These are phyloP conservation scores for Coleophora flavipennella DNA, from an alignment of 2,888 invertebrate species.

Conservation along the genomic window DNA sequence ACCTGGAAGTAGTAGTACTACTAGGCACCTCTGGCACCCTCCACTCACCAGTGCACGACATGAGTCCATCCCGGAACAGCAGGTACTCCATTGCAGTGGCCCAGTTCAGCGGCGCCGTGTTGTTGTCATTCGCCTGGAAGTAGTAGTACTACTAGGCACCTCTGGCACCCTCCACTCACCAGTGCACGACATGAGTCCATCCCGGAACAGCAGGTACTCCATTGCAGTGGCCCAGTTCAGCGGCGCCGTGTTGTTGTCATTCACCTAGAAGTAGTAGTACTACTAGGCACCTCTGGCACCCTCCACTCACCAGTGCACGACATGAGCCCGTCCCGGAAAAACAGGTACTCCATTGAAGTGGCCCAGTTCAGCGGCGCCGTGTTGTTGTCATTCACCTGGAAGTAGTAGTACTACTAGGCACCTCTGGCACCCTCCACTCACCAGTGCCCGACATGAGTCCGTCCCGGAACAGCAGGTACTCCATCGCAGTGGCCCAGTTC, in stretches of 20 bases:
- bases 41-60: constrained; percentile 87
- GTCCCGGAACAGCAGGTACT: constrained; percentile 88
- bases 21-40: too few species aligned
- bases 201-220: constrained; percentile 90
- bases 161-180: too few species aligned
- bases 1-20: neutral
- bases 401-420: too few species aligned
- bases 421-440: too few species aligned
- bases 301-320: constrained; percentile 85
- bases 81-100: constrained; percentile 93
- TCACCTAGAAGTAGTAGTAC: neutral
- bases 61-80: constrained; percentile 88
- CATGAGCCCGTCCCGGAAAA: constrained; percentile 91
- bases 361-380: constrained; percentile 92
- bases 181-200: constrained; percentile 91
- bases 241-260: neutral
- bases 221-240: constrained; percentile 95
- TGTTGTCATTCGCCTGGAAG: neutral
- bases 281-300: too few species aligned
- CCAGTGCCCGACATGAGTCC: constrained; percentile 93
- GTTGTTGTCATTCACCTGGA: constrained; percentile 87
- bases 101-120: constrained; percentile 77
- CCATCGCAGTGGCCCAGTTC: constrained; percentile 96
- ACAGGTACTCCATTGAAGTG: constrained; percentile 90
- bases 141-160: too few species aligned